A percentile compares a stretch with the other conserved stretches of the same genome.
These are phyloP conservation scores for Ariopsis seemanni DNA, from an alignment of 2,113 vertebrate species.

Conservation along the genomic window DNA sequence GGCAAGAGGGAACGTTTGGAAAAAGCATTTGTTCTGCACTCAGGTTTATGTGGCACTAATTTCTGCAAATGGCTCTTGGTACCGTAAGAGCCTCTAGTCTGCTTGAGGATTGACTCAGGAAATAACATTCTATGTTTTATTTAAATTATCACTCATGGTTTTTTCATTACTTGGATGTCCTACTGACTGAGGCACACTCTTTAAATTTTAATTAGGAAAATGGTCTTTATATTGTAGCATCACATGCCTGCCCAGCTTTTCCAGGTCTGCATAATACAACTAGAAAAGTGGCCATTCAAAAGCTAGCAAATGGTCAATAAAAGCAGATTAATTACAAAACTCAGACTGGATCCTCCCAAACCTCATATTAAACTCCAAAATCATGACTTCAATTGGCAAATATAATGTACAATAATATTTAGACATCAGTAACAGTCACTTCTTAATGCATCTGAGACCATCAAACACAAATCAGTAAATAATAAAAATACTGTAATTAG, in stretches of 20 bases:
- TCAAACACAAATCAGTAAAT: no score
- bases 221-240: not conserved
- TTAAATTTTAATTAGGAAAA: not conserved
- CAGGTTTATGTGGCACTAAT: constrained; percentile 30
- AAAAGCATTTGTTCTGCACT: constrained; percentile 9
- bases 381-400: no score
- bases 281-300: not conserved
- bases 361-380: not conserved
- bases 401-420: not conserved
- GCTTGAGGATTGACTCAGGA: not conserved
- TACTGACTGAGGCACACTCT: not conserved
- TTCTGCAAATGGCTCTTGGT: not conserved
- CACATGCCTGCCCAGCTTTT: not conserved
- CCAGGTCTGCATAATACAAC: not conserved
- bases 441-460: no score
- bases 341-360: not conserved
- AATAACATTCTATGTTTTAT: not conserved
- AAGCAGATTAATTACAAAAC: not conserved
- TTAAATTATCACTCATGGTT: not conserved
- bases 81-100: constrained; percentile 3
- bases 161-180: not conserved
- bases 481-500: no score
- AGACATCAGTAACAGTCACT: not conserved
- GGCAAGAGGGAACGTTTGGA: constrained; percentile 7
- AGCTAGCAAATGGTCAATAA: not conserved